Base-by-base conservation (phyloP, 2,888 invertebrate genomes). In the Piscicola geometra region DNA sequence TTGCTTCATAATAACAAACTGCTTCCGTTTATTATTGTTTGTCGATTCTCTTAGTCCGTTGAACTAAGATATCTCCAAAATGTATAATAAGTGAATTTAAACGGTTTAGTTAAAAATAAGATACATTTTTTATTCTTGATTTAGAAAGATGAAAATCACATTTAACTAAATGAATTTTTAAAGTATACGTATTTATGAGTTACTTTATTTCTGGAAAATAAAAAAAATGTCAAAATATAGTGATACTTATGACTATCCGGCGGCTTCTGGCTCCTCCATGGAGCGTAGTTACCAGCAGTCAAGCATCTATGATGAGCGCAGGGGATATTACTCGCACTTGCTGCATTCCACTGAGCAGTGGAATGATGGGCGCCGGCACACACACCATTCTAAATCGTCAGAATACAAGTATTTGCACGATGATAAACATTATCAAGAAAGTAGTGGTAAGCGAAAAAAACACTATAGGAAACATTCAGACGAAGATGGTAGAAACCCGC, bases 1-100 rank as follows among this genome's bases (percentile, higher is more conserved):
- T 56, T 56, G 60, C n/a, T 56, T n/a, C 60, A 56, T n/a, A 56
- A 56, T 56, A 56, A 56, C 60, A 56, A 56, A 56, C 60, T 56
- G 60, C 60, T 56, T 56, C 60, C 60, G 60, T 56, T 56, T 56
- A 56, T 56, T 56, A 5, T 56, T 56, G n/a, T 56, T 56, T n/a
- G 60, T 56, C 60, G n/a, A 3, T 56, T 56, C 12, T 25, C 9
- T 25, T 18, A 18, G 9, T 56, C 60, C 60, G 60, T 56, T 56
- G n/a, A 56, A 56, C n/a, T 15, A 25, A 18, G 3, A 18, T 56
- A 56, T 25, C 12, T 47, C 12, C 12, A 47, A n/a, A n/a, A n/a
- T n/a, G n/a, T n/a, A n/a, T n/a, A n/a, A n/a, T n/a, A n/a, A n/a
- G n/a, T n/a, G n/a, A n/a, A n/a, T n/a, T n/a, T n/a, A n/a, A n/a